Base-by-base conservation (phyloP, 2,888 invertebrate genomes). In the Nebria brevicollis region DNA sequence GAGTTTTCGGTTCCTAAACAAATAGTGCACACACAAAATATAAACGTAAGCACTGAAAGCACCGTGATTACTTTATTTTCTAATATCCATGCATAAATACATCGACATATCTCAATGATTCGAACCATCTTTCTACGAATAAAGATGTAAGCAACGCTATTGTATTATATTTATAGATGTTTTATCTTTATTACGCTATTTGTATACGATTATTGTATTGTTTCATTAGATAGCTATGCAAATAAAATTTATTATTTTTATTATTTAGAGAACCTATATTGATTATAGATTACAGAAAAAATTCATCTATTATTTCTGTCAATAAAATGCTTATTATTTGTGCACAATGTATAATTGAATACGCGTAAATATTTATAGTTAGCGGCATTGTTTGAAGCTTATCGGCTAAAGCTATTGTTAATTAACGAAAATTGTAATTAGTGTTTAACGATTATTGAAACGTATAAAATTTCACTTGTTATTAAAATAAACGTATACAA, bases 21-120 rank as follows among this genome's bases (percentile, higher is more conserved):
- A 78, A 92, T 89, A 0, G 92, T 92, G 0, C 92, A 89, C 11
- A 92, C 87, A 1, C 90, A 87, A 41, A 93, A 90, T 54, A 89
- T 89, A 26, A 89, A 83, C 26, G 88, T 85, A 0, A 88, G 84
- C 72, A 88, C 66, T 72, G 87, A 85, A 66, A 91, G 86, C 77
- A 90, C 84, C 5, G 89, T 25, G 1, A 90, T 76, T 10, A 90
- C 74, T 85, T 91, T 91, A 82, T 90, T 86, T 8, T 85, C 70
- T 41, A 84, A 82, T 72, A 87, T 80, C 83, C 83, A 86, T 64
- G 83, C 79, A 26, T 85, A 66, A 54, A 86, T 72, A 70, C 43
- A 26, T 66, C 68, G 41, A 8, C 8, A 13, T 7, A 54, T 2
- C 13, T 54, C 54, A 11, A 8, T 54, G 4, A 54, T 54, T 54